Conservation (phyloP, 2,797 vertebrate genomes). For the Galago senegalensis region DNA sequence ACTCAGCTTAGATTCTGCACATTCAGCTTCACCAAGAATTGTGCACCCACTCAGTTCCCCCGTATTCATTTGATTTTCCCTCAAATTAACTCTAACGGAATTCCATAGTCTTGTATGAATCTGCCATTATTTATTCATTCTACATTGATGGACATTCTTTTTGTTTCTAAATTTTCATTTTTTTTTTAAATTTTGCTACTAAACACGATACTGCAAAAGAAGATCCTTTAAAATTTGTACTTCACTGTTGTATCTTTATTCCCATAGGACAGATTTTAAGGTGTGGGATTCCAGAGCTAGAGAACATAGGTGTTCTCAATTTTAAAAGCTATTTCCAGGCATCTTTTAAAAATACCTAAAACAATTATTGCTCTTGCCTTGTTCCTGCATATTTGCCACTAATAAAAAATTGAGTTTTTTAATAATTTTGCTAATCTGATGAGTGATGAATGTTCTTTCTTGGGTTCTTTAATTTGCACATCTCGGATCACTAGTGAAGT, state of each 20-base stretch:
- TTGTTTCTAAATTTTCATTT: not conserved
- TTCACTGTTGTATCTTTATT: not conserved
- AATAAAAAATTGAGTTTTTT: not conserved
- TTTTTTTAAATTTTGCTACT: not conserved
- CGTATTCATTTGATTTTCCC: not conserved
- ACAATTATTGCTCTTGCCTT: not conserved
- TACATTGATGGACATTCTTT: not conserved
- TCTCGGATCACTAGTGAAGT: not conserved
- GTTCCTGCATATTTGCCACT: slow-evolving; percentile 11
- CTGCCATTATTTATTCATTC: not conserved
- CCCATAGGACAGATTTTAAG: not conserved
- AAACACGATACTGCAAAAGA: not conserved
- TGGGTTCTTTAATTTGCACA: not conserved
- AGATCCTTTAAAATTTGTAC: slow-evolving; percentile 40
- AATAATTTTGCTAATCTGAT: slow-evolving; percentile 18
- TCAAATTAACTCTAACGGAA: not conserved
- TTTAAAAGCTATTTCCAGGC: slow-evolving; percentile 4
- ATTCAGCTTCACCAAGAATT: not conserved
- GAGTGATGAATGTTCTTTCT: not conserved
- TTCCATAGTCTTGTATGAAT: not conserved
- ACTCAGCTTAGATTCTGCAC: not conserved
- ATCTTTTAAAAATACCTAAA: slow-evolving; percentile 26
- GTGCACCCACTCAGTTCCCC: too few relatives aligned
- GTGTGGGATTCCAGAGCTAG: not conserved
- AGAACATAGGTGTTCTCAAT: slow-evolving; percentile 18